phyloP scores from a whole-genome alignment of 1,140 invertebrate species.

The Heliconius hewitsoni region DNA sequence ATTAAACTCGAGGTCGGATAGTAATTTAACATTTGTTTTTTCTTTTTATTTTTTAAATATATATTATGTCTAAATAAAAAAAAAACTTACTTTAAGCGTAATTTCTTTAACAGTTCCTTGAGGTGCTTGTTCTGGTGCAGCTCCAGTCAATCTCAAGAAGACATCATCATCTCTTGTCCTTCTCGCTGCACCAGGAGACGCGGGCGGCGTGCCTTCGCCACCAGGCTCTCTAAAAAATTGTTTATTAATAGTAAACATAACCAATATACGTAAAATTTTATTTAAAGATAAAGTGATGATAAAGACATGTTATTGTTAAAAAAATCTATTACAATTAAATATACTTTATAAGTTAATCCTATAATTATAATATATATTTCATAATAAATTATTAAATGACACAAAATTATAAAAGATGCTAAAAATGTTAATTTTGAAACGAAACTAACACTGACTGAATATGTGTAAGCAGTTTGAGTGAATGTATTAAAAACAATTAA shows the following conservation, averaged over 20 bases:
- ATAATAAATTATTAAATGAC: background rate
- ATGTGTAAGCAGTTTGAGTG: conserved; percentile 1
- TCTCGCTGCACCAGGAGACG: conserved; percentile 85
- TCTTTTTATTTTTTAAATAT: too few species aligned
- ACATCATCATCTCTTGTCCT: conserved; percentile 89
- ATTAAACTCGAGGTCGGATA: too few species aligned
- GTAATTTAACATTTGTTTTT: too few species aligned
- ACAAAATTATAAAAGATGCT: background rate
- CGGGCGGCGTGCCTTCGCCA: conserved; percentile 81
- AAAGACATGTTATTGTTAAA: background rate
- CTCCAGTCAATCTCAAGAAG: conserved; percentile 89
- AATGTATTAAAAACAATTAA: background rate
- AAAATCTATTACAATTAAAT: background rate
- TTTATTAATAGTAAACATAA: conserved; percentile 1
- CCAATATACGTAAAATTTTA: background rate
- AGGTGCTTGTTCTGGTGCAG: conserved; percentile 79
- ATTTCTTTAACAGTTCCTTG: conserved; percentile 86
- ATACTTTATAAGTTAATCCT: background rate
- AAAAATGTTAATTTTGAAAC: background rate
- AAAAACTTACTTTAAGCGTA: conserved; percentile 82
- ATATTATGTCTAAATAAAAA: background rate
- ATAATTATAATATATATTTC: background rate
- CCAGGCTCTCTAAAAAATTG: conserved; percentile 25
- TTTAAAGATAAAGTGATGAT: background rate
- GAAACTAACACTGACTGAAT: background rate